Evolutionary conservation across 2,797 vertebrate species (phyloP).

Genomic region (Phalloptychus januarius): DNA sequence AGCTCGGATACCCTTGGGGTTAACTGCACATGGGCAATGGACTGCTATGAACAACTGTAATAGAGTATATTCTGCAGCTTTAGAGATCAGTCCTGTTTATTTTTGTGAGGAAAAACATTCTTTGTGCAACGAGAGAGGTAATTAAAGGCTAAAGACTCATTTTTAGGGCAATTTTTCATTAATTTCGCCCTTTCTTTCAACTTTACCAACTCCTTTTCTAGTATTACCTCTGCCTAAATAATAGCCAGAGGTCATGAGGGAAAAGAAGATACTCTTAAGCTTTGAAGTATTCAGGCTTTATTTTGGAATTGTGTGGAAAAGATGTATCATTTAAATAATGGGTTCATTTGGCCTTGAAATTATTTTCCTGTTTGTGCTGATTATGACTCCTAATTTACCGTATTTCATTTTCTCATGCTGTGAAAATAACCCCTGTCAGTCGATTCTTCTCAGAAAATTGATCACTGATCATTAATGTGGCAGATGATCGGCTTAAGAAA

Average conservation of each 20-base stretch:
- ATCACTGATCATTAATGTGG: conserved; percentile 37
- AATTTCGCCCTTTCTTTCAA: neutral
- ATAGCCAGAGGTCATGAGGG: too few relatives aligned
- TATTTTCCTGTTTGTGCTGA: conserved; percentile 24
- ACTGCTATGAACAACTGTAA: neutral
- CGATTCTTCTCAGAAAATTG: conserved; percentile 32
- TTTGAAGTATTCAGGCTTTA: conserved; percentile 4
- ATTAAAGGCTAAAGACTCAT: conserved; percentile 8
- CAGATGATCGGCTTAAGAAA: conserved; percentile 29
- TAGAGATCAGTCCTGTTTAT: neutral
- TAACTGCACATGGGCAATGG: neutral
- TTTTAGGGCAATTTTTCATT: conserved; percentile 10
- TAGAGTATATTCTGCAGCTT: neutral
- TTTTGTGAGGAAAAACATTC: neutral
- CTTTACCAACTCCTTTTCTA: conserved; percentile 6
- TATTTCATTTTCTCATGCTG: conserved; percentile 18
- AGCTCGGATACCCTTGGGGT: neutral
- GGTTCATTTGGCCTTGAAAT: conserved; percentile 12
- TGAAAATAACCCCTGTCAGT: conserved; percentile 15
- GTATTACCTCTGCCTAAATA: conserved; percentile 4
- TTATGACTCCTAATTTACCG: conserved; percentile 21
- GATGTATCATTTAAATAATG: conserved; percentile 9
- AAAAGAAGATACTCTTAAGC: neutral
- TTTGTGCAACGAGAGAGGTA: neutral
- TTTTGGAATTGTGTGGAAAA: conserved; percentile 9